A percentile compares a stretch with the other conserved stretches of the same genome.
phyloP scores from a whole-genome alignment of 2,113 vertebrate species.

The Cairina moschata region DNA sequence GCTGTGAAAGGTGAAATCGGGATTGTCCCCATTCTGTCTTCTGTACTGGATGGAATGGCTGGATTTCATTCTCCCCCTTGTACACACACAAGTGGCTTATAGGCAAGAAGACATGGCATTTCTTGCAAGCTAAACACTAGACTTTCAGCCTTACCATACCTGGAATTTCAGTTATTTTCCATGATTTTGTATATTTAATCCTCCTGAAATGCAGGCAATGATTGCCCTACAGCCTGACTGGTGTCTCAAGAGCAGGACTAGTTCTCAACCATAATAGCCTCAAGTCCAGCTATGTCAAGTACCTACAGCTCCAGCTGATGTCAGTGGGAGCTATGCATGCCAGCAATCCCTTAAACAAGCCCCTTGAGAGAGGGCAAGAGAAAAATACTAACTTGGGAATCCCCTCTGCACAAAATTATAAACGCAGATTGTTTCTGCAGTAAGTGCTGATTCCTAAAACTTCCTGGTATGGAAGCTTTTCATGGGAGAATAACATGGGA shows the following conservation, averaged over 20 bases:
- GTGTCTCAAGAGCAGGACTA: neutral
- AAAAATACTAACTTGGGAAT: neutral
- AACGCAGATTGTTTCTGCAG: neutral
- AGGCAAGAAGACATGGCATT: rapidly evolving
- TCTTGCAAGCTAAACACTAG: neutral
- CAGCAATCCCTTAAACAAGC: neutral
- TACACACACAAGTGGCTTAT: neutral
- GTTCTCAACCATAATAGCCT: neutral
- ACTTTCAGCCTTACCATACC: neutral
- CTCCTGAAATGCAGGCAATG: neutral
- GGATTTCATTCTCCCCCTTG: neutral
- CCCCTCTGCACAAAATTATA: neutral
- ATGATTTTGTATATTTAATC: neutral
- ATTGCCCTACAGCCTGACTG: neutral
- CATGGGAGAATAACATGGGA: neutral
- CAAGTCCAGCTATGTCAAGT: neutral
- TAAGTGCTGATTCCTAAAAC: neutral
- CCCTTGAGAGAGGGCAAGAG: neutral
- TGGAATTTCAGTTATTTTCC: neutral
- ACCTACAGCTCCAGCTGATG: neutral
- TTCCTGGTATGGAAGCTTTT: neutral
- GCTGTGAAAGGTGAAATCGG: neutral
- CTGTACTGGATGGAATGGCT: neutral
- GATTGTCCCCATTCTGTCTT: neutral
- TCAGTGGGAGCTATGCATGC: rapidly evolving